These are phyloP conservation scores for Formica selysi DNA, from an alignment of 1,140 invertebrate genomes.

Conservation along the genomic window DNA sequence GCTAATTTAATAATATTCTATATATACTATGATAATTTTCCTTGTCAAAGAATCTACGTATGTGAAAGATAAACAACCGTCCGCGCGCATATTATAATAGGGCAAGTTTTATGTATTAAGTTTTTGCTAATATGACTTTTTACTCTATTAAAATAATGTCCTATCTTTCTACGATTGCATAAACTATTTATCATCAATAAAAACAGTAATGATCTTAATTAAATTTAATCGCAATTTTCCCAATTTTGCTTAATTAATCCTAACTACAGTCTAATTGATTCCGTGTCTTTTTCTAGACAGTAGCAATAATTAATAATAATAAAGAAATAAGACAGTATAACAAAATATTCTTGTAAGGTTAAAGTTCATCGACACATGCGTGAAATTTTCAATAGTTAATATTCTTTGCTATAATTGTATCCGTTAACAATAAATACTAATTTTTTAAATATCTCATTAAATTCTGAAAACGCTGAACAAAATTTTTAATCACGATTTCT, in stretches of 20 bases:
- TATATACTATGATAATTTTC: neutral
- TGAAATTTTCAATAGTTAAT: conserved; percentile 31
- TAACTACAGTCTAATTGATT: conserved; percentile 46
- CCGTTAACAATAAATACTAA: too few relatives aligned
- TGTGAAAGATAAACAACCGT: neutral
- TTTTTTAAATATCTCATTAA: neutral
- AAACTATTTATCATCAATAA: conserved; percentile 44
- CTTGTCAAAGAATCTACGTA: neutral
- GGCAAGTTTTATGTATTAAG: neutral
- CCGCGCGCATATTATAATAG: neutral
- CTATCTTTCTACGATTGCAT: conserved; percentile 4
- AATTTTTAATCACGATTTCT: neutral
- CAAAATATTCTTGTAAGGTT: conserved; percentile 23
- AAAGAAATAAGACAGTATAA: conserved; percentile 28
- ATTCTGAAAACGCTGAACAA: neutral
- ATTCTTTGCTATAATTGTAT: too few relatives aligned
- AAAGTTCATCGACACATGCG: neutral
- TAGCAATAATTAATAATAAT: neutral
- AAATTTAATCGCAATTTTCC: conserved; percentile 19
- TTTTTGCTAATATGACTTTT: neutral
- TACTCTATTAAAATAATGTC: neutral
- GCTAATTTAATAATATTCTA: neutral
- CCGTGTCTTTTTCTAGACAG: conserved; percentile 19
- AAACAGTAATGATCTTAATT: neutral
- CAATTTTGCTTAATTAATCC: conserved; percentile 44